Evolutionary conservation across 2,888 invertebrate species (phyloP).

Genomic region (Teinopalpus imperialis): DNA sequence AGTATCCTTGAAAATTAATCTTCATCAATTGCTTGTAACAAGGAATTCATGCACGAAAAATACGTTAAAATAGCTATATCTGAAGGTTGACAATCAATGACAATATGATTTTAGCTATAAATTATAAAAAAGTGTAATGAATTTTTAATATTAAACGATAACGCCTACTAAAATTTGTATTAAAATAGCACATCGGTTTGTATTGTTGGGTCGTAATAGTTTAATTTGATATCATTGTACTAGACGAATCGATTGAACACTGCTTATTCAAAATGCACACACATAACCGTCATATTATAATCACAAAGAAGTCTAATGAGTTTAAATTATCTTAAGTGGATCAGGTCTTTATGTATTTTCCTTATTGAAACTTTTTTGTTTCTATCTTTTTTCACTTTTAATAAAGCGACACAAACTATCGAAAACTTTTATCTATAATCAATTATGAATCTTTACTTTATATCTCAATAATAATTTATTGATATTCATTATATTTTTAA

Average conservation of each 20-base stretch:
- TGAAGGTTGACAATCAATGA: constrained; percentile 56
- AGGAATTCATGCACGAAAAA: constrained; percentile 57
- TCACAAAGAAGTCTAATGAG: no score
- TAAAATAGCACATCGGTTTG: constrained; percentile 34
- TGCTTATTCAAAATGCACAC: no score
- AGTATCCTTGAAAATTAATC: constrained; percentile 11
- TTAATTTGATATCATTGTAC: constrained; percentile 8
- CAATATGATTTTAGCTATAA: constrained; percentile 61
- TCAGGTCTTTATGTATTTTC: no score
- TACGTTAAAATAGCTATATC: constrained; percentile 38
- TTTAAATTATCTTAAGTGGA: no score
- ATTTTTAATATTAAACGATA: constrained; percentile 29
- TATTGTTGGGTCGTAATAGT: constrained; percentile 37
- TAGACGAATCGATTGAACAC: neutral
- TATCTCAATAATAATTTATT: no score
- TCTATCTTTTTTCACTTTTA: no score
- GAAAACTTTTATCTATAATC: no score
- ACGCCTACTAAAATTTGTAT: constrained; percentile 26
- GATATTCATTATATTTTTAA: no score
- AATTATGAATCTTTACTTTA: no score
- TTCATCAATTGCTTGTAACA: constrained; percentile 31
- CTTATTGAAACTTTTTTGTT: no score
- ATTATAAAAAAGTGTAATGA: constrained; percentile 37
- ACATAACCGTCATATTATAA: no score
- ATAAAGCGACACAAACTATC: no score